Conservation (phyloP, 2,888 invertebrate species). For the Aethes cnicana region DNA sequence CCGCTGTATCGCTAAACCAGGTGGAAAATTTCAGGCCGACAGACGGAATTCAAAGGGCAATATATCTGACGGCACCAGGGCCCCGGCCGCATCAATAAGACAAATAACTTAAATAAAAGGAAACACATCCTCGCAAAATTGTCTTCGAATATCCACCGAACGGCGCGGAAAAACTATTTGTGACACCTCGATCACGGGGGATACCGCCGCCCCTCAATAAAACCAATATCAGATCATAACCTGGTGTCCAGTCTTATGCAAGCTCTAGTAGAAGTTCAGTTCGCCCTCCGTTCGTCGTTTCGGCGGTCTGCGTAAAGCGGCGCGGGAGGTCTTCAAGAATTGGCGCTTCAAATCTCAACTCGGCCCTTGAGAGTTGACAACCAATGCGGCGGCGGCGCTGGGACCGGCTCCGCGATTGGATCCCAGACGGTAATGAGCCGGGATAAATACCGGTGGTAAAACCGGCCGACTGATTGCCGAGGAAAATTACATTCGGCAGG, state of each 20-base stretch:
- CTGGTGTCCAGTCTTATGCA: slow-evolving; percentile 33
- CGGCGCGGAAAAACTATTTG: slow-evolving; percentile 66
- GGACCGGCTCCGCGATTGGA: slow-evolving; percentile 58
- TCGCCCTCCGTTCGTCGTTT: not conserved
- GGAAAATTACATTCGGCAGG: slow-evolving; percentile 54
- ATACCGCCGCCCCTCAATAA: slow-evolving; percentile 59
- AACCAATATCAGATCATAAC: slow-evolving; percentile 66
- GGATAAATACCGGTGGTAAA: slow-evolving; percentile 67
- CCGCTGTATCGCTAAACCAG: slow-evolving; percentile 13
- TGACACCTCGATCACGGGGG: slow-evolving; percentile 59
- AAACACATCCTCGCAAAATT: slow-evolving; percentile 25
- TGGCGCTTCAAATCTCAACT: slow-evolving; percentile 53
- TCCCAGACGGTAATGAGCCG: slow-evolving; percentile 62
- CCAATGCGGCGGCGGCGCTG: slow-evolving; percentile 59
- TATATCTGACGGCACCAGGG: slow-evolving; percentile 9
- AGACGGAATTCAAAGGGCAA: slow-evolving; percentile 12
- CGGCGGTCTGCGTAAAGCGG: not conserved
- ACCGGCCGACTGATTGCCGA: slow-evolving; percentile 57
- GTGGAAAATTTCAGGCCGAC: slow-evolving; percentile 22
- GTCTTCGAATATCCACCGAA: slow-evolving; percentile 38
- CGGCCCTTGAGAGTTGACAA: slow-evolving; percentile 57
- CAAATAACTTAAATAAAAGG: slow-evolving; percentile 31
- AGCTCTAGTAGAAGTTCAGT: slow-evolving; percentile 24
- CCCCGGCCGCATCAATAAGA: slow-evolving; percentile 21
- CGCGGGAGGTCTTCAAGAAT: slow-evolving; percentile 36